A percentile compares a stretch with the other conserved stretches of the same genome.
Conservation (phyloP, 64 coral and sea anemone genomes). For the Actinia equina region DNA sequence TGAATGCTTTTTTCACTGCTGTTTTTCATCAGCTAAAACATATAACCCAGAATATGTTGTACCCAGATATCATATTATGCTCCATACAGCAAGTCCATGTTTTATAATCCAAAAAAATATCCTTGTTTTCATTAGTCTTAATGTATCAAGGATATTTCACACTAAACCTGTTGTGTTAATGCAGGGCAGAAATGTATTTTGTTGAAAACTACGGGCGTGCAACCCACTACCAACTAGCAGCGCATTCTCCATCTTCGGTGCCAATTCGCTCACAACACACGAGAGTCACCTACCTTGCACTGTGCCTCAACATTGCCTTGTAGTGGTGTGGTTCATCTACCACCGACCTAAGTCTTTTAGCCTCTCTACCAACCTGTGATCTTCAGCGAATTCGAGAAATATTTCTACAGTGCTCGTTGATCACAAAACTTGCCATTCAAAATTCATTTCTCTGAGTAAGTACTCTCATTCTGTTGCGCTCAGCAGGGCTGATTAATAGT, state of each 20-base stretch:
- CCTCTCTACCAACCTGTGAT: constrained; percentile 24
- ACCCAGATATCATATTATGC: neutral
- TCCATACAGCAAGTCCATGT: neutral
- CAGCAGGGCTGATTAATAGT: neutral
- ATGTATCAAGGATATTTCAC: constrained; percentile 10
- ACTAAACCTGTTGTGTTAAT: constrained; percentile 26
- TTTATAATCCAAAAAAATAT: constrained; percentile 5
- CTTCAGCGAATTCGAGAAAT: constrained; percentile 29
- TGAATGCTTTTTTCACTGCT: neutral
- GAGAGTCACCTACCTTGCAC: constrained; percentile 21
- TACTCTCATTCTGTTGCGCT: constrained; percentile 23
- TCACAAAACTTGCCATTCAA: constrained; percentile 35
- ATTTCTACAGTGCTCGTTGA: constrained; percentile 22
- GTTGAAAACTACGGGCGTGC: constrained; percentile 19
- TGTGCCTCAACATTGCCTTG: constrained; percentile 23
- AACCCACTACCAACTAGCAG: constrained; percentile 28
- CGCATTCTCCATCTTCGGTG: constrained; percentile 31
- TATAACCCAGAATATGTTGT: neutral
- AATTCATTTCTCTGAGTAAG: constrained; percentile 29
- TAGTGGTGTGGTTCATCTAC: constrained; percentile 15
- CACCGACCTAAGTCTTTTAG: constrained; percentile 19
- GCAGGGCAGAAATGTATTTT: constrained; percentile 22
- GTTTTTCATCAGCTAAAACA: neutral
- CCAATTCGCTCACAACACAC: constrained; percentile 22
- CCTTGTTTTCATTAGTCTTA: neutral